Conservation (phyloP, 1,140 invertebrate genomes). For the Pygmarrhopalites habei region DNA sequence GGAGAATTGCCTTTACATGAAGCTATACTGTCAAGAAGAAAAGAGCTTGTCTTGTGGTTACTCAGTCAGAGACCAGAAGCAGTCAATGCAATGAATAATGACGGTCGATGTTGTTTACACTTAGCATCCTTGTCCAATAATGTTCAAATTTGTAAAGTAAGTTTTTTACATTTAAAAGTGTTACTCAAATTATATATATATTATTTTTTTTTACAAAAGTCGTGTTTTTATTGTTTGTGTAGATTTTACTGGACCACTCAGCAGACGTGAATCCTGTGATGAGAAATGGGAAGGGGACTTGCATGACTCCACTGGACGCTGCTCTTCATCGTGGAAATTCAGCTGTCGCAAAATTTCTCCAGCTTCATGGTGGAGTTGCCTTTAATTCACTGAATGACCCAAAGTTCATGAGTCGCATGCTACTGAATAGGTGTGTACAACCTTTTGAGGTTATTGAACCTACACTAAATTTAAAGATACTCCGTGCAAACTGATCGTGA, state of each 20-base stretch:
- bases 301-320: conserved; percentile 83
- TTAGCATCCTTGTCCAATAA: conserved; percentile 91
- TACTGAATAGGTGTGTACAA: conserved; percentile 1
- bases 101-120: conserved; percentile 86
- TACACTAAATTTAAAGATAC: too few relatives aligned
- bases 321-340: conserved; percentile 75
- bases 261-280: conserved; percentile 76
- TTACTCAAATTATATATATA: too few relatives aligned
- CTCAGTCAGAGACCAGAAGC: conserved; percentile 70
- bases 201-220: too few relatives aligned
- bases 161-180: too few relatives aligned
- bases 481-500: too few relatives aligned
- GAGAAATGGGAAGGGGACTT: conserved; percentile 67
- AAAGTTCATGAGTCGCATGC: conserved; percentile 11
- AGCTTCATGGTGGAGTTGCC: conserved; percentile 78
- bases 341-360: conserved; percentile 85
- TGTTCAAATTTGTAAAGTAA: conserved; percentile 79
- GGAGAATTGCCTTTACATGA: conserved; percentile 91
- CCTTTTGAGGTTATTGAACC: too few relatives aligned
- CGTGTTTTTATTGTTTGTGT: conserved; percentile 1
- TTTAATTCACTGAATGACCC: conserved; percentile 56
- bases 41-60: conserved; percentile 80
- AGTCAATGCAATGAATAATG: conserved; percentile 81
- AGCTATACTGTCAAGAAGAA: conserved; percentile 81
- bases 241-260: conserved; percentile 68